A percentile compares a stretch with the other conserved stretches of the same genome.
phyloP scores from a whole-genome alignment of 2,797 vertebrate species.

The Myotis myotis region DNA sequence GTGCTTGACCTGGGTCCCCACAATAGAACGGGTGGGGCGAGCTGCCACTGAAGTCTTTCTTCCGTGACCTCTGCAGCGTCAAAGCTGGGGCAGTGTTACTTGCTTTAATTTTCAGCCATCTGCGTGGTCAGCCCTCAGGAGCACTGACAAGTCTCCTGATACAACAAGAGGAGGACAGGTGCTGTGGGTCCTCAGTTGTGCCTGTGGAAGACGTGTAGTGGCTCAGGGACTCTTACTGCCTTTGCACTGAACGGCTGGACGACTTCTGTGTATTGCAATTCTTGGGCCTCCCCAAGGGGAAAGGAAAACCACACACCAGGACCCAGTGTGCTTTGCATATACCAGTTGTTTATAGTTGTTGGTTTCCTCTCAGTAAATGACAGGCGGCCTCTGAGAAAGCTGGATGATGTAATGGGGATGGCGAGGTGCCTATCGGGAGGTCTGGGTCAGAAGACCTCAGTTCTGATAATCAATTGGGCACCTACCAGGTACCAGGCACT shows the following conservation, averaged over 20 bases:
- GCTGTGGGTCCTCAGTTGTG: not conserved
- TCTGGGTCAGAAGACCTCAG: not conserved
- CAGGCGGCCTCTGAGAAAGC: not conserved
- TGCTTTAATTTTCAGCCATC: not conserved
- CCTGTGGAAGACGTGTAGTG: not conserved
- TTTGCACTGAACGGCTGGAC: not conserved
- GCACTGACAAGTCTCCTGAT: not conserved
- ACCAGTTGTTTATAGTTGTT: not conserved
- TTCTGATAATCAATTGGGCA: not conserved
- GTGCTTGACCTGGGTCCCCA: not conserved
- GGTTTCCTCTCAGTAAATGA: conserved; percentile 16
- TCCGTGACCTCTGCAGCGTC: not conserved
- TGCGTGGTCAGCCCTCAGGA: not conserved
- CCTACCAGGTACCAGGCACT: not conserved
- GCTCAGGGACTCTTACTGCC: not conserved
- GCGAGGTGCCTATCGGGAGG: not conserved
- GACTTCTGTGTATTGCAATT: not conserved
- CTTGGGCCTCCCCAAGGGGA: not conserved
- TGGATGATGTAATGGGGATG: not conserved
- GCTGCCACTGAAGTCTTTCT: not conserved
- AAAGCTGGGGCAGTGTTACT: not conserved
- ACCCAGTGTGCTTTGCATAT: not conserved
- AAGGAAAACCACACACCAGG: not conserved
- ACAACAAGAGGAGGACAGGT: not conserved
- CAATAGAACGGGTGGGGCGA: not conserved